Evolutionary conservation across 64 coral and sea anemone genomes (phyloP).

Genomic region (Acropora yongei): DNA sequence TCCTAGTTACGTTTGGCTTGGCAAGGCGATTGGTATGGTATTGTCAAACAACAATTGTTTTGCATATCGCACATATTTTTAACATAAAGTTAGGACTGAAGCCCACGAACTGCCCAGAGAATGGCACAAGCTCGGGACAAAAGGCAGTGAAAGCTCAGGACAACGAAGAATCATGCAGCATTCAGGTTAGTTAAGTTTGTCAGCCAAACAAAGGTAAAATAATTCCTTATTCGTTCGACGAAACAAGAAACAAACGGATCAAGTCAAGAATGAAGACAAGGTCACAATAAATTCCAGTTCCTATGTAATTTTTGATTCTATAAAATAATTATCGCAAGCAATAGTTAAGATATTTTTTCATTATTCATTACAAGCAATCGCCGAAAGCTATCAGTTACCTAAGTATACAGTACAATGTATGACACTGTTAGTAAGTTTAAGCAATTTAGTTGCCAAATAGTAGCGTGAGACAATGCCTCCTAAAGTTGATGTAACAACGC

Average conservation of each 20-base stretch:
- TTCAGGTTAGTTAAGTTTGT: neutral
- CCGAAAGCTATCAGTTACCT: neutral
- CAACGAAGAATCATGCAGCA: neutral
- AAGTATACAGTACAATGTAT: neutral
- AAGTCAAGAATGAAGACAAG: neutral
- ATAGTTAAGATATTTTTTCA: neutral
- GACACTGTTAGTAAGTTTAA: conserved; percentile 1
- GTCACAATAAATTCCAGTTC: neutral
- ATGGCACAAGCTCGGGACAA: neutral
- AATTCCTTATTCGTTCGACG: conserved; percentile 9
- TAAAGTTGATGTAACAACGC: neutral
- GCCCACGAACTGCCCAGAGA: conserved; percentile 8
- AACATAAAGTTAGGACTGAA: too few relatives aligned
- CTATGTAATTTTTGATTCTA: conserved; percentile 2
- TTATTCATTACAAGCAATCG: neutral
- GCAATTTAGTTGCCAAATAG: neutral
- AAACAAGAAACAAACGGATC: neutral
- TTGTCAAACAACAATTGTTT: too few relatives aligned
- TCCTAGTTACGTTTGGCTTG: too few relatives aligned
- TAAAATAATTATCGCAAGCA: neutral
- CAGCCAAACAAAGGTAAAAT: conserved; percentile 5
- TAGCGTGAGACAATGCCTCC: neutral
- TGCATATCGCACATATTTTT: too few relatives aligned
- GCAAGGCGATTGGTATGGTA: too few relatives aligned
- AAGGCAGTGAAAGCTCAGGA: neutral